Evolutionary conservation across 2,797 vertebrate genomes (phyloP).

Genomic region (Erethizon dorsatum): DNA sequence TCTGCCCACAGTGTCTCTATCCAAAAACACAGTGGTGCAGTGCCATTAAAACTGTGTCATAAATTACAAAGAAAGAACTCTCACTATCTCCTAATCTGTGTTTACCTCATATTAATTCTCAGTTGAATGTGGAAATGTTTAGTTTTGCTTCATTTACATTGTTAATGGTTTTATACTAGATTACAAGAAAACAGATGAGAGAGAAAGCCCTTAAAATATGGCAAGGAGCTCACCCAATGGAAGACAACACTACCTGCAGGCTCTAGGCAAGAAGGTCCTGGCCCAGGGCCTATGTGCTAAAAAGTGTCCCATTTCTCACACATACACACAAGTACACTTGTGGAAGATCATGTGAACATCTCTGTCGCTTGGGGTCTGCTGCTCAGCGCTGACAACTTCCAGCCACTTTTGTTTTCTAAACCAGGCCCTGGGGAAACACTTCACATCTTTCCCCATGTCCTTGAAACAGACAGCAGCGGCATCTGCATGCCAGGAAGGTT

Average conservation of each 20-base stretch:
- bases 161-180: slow-evolving; percentile 73
- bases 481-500: not conserved
- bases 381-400: not conserved
- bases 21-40: not conserved
- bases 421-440: not conserved
- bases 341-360: not conserved
- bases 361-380: not conserved
- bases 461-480: not conserved
- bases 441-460: not conserved
- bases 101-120: slow-evolving; percentile 79
- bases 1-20: slow-evolving; percentile 3
- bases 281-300: not conserved
- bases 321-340: not conserved
- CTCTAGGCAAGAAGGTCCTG: not conserved
- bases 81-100: slow-evolving; percentile 73
- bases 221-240: not conserved
- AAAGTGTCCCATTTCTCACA: not conserved
- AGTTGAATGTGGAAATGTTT: slow-evolving; percentile 74
- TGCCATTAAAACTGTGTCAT: slow-evolving; percentile 9
- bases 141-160: slow-evolving; percentile 81
- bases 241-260: not conserved
- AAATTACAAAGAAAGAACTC: slow-evolving; percentile 31
- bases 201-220: not conserved
- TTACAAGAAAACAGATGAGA: slow-evolving; percentile 70
- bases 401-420: not conserved